Evolutionary conservation across 2,113 vertebrate species (phyloP).

Genomic region (Dicentrarchus labrax): DNA sequence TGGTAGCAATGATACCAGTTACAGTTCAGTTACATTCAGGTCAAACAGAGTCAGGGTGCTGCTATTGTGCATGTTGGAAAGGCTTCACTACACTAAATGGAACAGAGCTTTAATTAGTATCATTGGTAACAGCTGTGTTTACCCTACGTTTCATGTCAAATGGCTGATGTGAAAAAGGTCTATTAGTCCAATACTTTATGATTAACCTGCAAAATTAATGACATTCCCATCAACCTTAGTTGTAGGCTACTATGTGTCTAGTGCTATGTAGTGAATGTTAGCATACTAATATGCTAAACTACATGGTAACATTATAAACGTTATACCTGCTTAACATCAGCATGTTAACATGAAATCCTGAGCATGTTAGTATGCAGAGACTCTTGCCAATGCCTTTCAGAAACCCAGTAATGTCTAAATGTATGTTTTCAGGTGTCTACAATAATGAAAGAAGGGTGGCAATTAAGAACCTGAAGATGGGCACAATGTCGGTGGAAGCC

Average conservation of each 20-base stretch:
- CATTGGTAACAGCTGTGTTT: too few relatives aligned
- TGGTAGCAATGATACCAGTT: too few relatives aligned
- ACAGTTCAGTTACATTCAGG: too few relatives aligned
- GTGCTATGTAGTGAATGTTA: neutral
- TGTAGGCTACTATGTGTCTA: neutral
- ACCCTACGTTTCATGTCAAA: too few relatives aligned
- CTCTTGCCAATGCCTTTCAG: neutral
- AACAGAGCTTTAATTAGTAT: too few relatives aligned
- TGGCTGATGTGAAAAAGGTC: too few relatives aligned
- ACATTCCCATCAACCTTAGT: neutral
- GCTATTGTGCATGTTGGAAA: too few relatives aligned
- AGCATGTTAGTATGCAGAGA: neutral
- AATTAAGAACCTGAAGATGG: conserved; percentile 94
- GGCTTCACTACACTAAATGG: too few relatives aligned
- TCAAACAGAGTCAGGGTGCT: too few relatives aligned
- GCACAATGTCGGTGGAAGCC: conserved; percentile 94
- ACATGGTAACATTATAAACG: neutral
- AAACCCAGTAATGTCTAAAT: neutral
- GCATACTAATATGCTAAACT: neutral
- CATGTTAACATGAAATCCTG: neutral
- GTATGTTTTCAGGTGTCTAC: conserved; percentile 86
- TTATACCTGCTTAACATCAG: neutral
- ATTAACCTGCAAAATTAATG: neutral
- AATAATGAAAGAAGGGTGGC: conserved; percentile 94
- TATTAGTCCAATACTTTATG: neutral